Evolutionary conservation across 2,113 vertebrate genomes (phyloP), one percentile per base, ranked within the genome.

Genomic region (Lophochroa leadbeateri): DNA sequence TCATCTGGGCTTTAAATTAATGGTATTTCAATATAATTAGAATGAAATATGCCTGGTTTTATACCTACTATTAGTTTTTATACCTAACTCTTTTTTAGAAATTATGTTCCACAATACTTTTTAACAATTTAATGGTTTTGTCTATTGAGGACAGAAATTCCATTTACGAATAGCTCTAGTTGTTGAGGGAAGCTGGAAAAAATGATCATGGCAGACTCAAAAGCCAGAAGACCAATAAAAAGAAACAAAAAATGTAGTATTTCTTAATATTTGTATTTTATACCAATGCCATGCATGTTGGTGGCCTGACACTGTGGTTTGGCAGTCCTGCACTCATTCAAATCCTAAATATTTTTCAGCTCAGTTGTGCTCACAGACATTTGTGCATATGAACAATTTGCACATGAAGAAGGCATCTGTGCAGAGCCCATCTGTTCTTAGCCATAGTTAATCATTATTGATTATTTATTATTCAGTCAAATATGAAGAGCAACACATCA

Each of bases 301-400:
- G 96, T 96, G 94, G 96, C 82, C 96, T 90, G 60, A 95, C 88
- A 81, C 76, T 88, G 96, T 95, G 96, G 94, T 75, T 96, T 97
- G 94, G 96, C 92, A 96, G 69, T 60, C 53, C 27, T 88, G 71
- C 35, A 33, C 77, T 93, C 94, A 95, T 97, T 97, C 85, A 93
- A 88, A 88, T 86, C 18, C 71, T 86, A 77, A 93, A 82, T 95
- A 90, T 81, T 96, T 97, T 96, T 96, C 82, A 70, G 79, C 72
- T 88, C 71, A 80, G 68, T 79, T 93, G 60, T 64, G n/a, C 41
- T 82, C 20, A 81, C 67, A 90, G 55, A 88, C 55, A 83, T 90
- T 90, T 88, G 60, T 77, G 70, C 75, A 37, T 65, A 95, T 52
- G 82, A 95, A 79, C 23, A 79, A 64, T 76, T 85, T 94, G 44